A percentile compares a stretch with the other conserved stretches of the same genome.
Conservation (phyloP, 2,888 invertebrate species). For the Phymatocera aterrima region DNA sequence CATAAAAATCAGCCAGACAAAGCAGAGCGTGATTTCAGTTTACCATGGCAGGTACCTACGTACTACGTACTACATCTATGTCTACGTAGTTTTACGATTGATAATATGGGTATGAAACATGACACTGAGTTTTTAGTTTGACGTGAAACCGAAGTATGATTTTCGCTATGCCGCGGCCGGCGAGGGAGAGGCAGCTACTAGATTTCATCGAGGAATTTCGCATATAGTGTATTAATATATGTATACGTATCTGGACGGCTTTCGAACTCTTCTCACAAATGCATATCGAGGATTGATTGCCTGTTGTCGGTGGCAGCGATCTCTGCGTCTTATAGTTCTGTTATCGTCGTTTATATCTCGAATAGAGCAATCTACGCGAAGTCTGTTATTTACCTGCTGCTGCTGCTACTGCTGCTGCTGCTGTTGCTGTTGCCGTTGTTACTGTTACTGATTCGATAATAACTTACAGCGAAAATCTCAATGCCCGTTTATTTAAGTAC, state of each 20-base stretch:
- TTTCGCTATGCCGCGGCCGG: not conserved
- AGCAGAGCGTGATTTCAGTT: constrained; percentile 7
- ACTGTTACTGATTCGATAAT: no score
- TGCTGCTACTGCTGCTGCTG: no score
- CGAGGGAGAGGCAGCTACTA: not conserved
- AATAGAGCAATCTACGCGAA: constrained; percentile 36
- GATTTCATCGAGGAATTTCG: constrained; percentile 13
- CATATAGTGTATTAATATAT: no score
- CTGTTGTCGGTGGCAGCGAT: constrained; percentile 26
- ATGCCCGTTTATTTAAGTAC: constrained; percentile 32
- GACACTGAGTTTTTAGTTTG: constrained; percentile 6
- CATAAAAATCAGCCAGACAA: constrained; percentile 11
- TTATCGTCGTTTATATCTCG: constrained; percentile 42
- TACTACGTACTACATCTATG: not conserved
- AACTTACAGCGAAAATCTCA: constrained; percentile 37
- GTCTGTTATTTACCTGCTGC: constrained; percentile 40
- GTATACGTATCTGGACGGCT: not conserved
- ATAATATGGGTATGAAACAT: not conserved
- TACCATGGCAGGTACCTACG: not conserved
- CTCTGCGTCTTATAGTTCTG: constrained; percentile 43
- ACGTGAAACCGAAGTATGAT: constrained; percentile 14
- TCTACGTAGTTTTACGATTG: not conserved
- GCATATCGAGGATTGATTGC: constrained; percentile 39
- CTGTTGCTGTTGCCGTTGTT: no score
- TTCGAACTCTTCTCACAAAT: not conserved